These are phyloP conservation scores for Ceratina calcarata DNA, from an alignment of 1,140 invertebrate genomes.

Conservation along the genomic window DNA sequence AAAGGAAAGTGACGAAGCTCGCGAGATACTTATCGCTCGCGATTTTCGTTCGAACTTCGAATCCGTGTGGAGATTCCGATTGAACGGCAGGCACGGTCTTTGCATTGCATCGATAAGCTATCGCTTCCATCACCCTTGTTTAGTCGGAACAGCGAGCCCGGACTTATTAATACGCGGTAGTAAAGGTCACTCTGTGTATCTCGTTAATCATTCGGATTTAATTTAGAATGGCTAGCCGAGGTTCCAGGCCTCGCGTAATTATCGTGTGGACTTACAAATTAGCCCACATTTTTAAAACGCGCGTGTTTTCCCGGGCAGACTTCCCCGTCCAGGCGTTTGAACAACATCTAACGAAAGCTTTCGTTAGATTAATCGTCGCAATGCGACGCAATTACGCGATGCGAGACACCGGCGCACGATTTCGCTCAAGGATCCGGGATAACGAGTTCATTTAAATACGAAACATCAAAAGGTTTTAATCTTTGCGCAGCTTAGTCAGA, in stretches of 20 bases:
- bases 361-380: constrained; percentile 14
- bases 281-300: neutral
- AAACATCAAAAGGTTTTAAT: constrained; percentile 67
- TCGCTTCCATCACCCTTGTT: constrained; percentile 55
- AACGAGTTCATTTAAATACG: constrained; percentile 67
- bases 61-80: constrained; percentile 13
- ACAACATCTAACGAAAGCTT: neutral
- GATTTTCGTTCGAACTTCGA: constrained; percentile 4
- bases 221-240: constrained; percentile 8
- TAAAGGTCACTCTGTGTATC: constrained; percentile 43
- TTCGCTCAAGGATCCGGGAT: constrained; percentile 56
- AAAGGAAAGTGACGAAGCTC: neutral
- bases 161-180: constrained; percentile 51
- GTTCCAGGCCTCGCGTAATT: constrained; percentile 9
- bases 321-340: neutral
- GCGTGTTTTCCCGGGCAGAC: neutral
- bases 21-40: neutral
- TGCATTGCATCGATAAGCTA: constrained; percentile 48
- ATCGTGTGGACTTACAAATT: constrained; percentile 7
- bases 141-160: constrained; percentile 25
- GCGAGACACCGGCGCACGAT: constrained; percentile 17
- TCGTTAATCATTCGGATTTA: constrained; percentile 48
- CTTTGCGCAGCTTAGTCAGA: constrained; percentile 54
- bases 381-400: constrained; percentile 6
- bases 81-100: constrained; percentile 30